Conservation (phyloP, 1,140 invertebrate species). For the Harlomillsia oculata region DNA sequence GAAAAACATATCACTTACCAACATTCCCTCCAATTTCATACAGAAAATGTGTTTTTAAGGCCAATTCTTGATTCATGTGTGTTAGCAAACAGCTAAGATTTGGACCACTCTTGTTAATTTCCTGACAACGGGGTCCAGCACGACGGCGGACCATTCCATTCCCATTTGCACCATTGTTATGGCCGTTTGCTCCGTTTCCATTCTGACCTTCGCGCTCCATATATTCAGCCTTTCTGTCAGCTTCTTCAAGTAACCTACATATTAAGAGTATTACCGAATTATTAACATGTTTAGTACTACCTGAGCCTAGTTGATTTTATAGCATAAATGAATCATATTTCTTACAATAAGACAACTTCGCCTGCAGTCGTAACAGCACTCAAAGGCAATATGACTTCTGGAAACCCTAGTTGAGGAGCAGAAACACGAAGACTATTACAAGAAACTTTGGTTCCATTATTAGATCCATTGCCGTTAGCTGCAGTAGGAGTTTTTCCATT, state of each 20-base stretch:
- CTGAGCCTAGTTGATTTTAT: neutral
- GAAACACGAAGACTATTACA: slow-evolving; percentile 41
- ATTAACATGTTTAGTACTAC: neutral
- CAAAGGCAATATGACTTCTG: slow-evolving; percentile 43
- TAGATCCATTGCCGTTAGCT: neutral
- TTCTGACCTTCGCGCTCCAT: slow-evolving; percentile 26
- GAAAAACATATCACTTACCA: slow-evolving; percentile 41
- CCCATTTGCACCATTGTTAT: slow-evolving; percentile 11
- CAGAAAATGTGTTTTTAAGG: slow-evolving; percentile 45
- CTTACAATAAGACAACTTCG: slow-evolving; percentile 45
- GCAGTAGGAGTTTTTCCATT: slow-evolving; percentile 6
- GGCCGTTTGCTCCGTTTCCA: neutral
- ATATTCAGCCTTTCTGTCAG: slow-evolving; percentile 33
- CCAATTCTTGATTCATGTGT: slow-evolving; percentile 42
- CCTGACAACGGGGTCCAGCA: slow-evolving; percentile 22
- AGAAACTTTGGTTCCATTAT: slow-evolving; percentile 21
- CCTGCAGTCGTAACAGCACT: slow-evolving; percentile 43
- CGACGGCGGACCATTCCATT: slow-evolving; percentile 37
- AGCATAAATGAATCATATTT: slow-evolving; percentile 26
- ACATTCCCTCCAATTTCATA: slow-evolving; percentile 51
- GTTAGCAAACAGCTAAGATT: slow-evolving; percentile 42
- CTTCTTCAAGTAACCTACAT: slow-evolving; percentile 30
- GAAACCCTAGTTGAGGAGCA: slow-evolving; percentile 46
- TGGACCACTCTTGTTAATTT: slow-evolving; percentile 38
- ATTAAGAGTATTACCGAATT: neutral